Evolutionary conservation across 2,113 vertebrate genomes (phyloP), one percentile per base, ranked within the genome.

Genomic region (Sarotherodon lohbergeri): DNA sequence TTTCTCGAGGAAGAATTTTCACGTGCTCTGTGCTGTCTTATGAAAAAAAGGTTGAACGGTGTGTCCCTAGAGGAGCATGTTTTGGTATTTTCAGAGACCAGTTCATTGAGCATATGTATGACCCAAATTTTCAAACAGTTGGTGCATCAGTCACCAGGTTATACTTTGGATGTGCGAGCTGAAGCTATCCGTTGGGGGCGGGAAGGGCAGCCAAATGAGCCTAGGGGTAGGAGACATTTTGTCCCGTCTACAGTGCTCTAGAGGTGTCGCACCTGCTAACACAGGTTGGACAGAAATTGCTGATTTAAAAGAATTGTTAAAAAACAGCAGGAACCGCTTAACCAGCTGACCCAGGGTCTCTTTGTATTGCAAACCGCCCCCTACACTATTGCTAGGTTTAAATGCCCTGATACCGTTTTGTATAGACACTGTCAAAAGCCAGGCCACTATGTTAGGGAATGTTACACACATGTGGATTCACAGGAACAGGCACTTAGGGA

Each of bases 381-480:
- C 32, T 10, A n/a, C 1, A 66, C 4, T 36, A 36, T n/a, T 63
- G 17, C 59, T n/a, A 4, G 17, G 59, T n/a, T 63, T 63, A 36
- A 63, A 63, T 63, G 32, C 5, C 59, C 1, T 63, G 59, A 63
- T 63, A 63, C 32, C 9, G 0, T 36, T 63, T 63, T 63, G 59
- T 17, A 63, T 36, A 63, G 32, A 63, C 32, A 36, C 59, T 34
- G 29, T 63, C 59, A 63, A 63, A 63, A 63, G 59, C 32, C 59
- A 63, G 59, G 59, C 32, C 32, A 63, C 32, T 36, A 63, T 63
- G 32, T 34, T 63, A 36, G 32, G 32, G 17, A 36, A 36, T 36
- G 32, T 36, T 36, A 66, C 19, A 66, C 32, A 36, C 2, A 7
- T 36, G 4, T 66, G 32, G 17, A 66, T 66, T 66, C 61, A n/a